Conservation (phyloP, 2,888 invertebrate species). For the Aelia acuminata region DNA sequence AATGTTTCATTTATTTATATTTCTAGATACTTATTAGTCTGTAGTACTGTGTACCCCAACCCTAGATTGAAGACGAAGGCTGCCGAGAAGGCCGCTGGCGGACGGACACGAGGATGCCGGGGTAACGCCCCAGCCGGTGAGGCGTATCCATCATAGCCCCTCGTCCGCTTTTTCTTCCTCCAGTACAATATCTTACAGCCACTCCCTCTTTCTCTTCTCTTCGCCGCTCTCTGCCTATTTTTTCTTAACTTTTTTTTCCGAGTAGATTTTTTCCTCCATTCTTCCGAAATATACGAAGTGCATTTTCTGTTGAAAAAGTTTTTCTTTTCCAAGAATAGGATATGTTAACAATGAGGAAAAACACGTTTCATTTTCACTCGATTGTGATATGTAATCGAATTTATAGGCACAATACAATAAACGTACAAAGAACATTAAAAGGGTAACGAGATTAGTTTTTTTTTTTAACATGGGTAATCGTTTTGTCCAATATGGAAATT, state of each 20-base stretch:
- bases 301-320: conserved; percentile 35
- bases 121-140: conserved; percentile 44
- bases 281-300: conserved; percentile 32
- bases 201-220: conserved; percentile 22
- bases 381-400: conserved; percentile 16
- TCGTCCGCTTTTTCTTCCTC: neutral
- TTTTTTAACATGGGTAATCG: neutral
- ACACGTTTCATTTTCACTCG: neutral
- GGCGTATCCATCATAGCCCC: conserved; percentile 47
- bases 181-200: conserved; percentile 42
- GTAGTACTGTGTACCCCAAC: too few species aligned
- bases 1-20: too few species aligned
- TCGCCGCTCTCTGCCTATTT: conserved; percentile 23
- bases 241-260: neutral
- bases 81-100: neutral
- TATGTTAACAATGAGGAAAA: conserved; percentile 23
- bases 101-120: neutral
- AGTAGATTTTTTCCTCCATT: conserved; percentile 38
- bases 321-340: conserved; percentile 35
- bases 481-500: neutral
- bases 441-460: neutral
- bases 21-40: too few species aligned
- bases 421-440: neutral
- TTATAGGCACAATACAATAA: neutral
- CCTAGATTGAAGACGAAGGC: too few species aligned